Conservation (phyloP, 2,797 vertebrate genomes). For the Graptemys geographica region DNA sequence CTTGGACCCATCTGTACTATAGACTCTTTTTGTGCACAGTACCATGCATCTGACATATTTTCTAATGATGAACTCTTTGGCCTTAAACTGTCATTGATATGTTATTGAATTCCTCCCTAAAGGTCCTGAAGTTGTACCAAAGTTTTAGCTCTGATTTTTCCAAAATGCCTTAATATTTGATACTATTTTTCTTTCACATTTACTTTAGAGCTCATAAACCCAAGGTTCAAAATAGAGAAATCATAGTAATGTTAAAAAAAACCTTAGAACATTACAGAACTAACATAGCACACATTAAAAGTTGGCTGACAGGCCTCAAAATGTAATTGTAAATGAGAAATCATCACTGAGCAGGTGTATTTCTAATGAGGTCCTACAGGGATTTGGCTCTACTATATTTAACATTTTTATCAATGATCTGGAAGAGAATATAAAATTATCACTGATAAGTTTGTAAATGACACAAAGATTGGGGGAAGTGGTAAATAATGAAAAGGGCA, state of each 20-base stretch:
- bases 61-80: neutral
- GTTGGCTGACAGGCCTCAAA: neutral
- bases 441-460: neutral
- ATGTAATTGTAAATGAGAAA: neutral
- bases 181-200: neutral
- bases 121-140: neutral
- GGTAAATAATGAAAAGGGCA: neutral
- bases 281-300: neutral
- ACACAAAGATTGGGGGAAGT: neutral
- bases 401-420: neutral
- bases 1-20: fast-evolving
- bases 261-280: neutral
- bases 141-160: neutral
- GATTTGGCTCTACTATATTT: neutral
- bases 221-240: neutral
- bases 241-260: neutral
- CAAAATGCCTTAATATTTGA: neutral
- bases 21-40: neutral
- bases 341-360: neutral
- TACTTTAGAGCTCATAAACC: neutral
- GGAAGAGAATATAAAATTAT: neutral
- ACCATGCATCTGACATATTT: neutral
- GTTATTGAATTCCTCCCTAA: neutral
- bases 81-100: neutral
- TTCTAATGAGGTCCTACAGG: neutral